Base-by-base conservation (phyloP, 2,113 vertebrate species). In the Crotalus helleri region DNA sequence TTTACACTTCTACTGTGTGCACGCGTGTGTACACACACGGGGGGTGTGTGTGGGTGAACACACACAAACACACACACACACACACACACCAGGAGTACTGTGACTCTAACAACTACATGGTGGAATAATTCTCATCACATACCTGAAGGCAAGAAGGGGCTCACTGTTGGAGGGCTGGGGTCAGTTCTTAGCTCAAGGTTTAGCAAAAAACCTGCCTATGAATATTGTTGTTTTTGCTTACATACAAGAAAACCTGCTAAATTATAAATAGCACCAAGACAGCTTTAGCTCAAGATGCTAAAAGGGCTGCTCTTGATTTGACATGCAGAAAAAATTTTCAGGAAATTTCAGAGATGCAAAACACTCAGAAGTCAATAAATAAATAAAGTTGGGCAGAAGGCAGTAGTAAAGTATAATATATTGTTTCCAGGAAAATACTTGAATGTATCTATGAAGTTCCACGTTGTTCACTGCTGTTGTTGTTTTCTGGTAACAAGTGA, bases 11-110 rank as follows among this genome's bases (percentile, higher is more conserved):
- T 64, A n/a, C 11, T 74, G 64, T 3, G 13, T 2, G 13, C 13
- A n/a, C 1, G 2, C 15, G 4, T 12, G 0, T 5, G 3, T 1
- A 10, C 24, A 26, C 0, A 3, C 59, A 10, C 9, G 23, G 29
- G 15, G 3, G 54, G 46, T 49, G 46, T 49, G 49, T 1, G 49
- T 8, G 49, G 8, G 57, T 21, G 2, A 21, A 58, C 5, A 9
- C 58, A 9, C 7, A 64, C 26, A 29, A 1, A 69, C 11, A 29
- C 39, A 39, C 11, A 33, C 33, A 33, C 33, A 33, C 33, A 33
- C 33, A 69, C 1, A 69, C 53, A 54, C 11, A 54, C 53, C 53
- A 54, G 53, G 13, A 13, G n/a, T 87, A 24, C 57, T 87, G 15
- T 39, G 74, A 26, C 24, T 19, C 51, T 61, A 61, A 86, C 24